Evolutionary conservation across 2,888 invertebrate genomes (phyloP), one percentile per base, ranked within the genome.

Genomic region (Epinotia nisella): DNA sequence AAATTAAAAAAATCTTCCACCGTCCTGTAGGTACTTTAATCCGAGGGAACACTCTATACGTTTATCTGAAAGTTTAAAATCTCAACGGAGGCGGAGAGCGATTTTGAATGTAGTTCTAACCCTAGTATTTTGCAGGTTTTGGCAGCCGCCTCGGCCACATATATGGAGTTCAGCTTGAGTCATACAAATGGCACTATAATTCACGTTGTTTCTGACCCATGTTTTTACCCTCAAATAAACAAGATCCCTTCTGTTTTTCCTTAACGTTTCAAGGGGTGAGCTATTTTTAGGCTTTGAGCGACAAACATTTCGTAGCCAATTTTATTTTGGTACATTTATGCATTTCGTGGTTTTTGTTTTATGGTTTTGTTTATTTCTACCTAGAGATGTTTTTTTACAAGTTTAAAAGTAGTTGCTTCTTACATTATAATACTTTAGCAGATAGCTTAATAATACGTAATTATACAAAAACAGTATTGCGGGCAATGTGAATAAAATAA

Each of bases 161-260:
- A 67, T 64, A 69, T 69, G 59, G 73, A 62, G 69, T 69, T 49
- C 64, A 49, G 58, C 68, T 64, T 64, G 68, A 69, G 69, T 73
- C 80, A 70, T 81, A 81, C 81, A 83, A 84, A 84, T 83, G 79
- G 79, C 76, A 76, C 82, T 79, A 84, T 87, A 85, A 87, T 82
- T 87, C 85, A 86, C 82, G 79, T 79, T 80, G 77, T 78, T 77
- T 77, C 81, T 83, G 85, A 86, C 83, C 84, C 82, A 87, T 86
- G 83, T 80, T 83, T 80, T 81, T 79, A 81, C 78, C 82, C 84
- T 79, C 80, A 81, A 81, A 85, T 82, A 84, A 85, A 84, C 82
- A 81, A 84, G 85, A 83, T 83, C 81, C 78, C 80, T 78, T 79
- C 82, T 81, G 81, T 84, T 82, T 84, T 82, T 81, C 80, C 81